A percentile compares a stretch with the other conserved stretches of the same genome.
Evolutionary conservation across 2,888 invertebrate genomes (phyloP).

Genomic region (Aphelenchoides bicaudatus): DNA sequence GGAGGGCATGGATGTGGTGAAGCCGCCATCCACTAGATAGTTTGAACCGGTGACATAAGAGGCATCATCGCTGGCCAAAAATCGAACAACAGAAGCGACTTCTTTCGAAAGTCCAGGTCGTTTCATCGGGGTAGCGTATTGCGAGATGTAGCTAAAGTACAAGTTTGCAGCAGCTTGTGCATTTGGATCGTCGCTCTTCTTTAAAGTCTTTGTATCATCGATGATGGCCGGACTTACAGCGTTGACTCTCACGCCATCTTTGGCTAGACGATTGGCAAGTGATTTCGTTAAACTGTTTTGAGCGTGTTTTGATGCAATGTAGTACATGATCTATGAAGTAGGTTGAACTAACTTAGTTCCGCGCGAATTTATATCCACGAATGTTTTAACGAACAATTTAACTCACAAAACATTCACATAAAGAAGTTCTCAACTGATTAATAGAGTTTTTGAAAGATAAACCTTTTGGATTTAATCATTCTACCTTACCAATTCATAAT

Average conservation of each 20-base stretch:
- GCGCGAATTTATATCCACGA: too few species aligned
- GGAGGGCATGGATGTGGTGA: background rate
- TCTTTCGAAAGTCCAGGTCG: conserved; percentile 3
- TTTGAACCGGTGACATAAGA: conserved; percentile 3
- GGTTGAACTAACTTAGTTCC: too few species aligned
- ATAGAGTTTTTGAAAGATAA: too few species aligned
- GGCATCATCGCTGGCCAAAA: background rate
- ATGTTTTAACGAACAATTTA: too few species aligned
- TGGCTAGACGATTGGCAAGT: background rate
- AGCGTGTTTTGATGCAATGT: conserved; percentile 10
- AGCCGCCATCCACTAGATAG: conserved; percentile 1
- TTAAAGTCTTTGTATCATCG: conserved; percentile 2
- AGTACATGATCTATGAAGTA: conserved; percentile 8
- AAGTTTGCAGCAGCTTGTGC: conserved; percentile 1
- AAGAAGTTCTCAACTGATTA: too few species aligned
- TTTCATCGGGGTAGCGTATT: conserved; percentile 11
- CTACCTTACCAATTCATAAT: too few species aligned
- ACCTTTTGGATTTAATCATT: too few species aligned
- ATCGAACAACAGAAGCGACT: background rate
- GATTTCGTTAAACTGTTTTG: conserved; percentile 1
- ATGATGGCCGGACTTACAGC: conserved; percentile 10
- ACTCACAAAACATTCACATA: too few species aligned
- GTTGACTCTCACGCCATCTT: conserved; percentile 1
- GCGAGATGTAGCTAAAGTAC: background rate
- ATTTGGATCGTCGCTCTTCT: background rate